These are phyloP conservation scores for Epiblema foenella DNA, from an alignment of 2,888 invertebrate genomes.

Conservation along the genomic window DNA sequence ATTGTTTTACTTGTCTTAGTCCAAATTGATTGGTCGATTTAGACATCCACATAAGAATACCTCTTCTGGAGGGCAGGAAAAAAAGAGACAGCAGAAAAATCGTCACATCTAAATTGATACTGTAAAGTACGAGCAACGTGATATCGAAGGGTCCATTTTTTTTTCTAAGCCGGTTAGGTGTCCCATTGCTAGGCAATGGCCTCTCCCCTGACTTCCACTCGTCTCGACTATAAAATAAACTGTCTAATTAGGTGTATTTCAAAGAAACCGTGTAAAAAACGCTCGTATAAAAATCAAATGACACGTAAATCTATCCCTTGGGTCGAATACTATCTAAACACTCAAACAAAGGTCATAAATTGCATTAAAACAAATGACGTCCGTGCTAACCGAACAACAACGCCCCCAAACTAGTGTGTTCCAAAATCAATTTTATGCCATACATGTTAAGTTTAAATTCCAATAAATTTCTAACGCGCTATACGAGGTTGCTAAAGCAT, in stretches of 20 bases:
- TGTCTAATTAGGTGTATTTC: neutral
- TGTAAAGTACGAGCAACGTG: neutral
- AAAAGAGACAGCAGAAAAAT: too few species aligned
- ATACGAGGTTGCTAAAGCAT: neutral
- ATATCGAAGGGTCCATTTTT: neutral
- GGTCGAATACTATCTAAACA: conserved; percentile 15
- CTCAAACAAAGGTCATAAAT: conserved; percentile 27
- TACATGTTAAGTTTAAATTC: neutral
- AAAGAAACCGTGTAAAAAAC: neutral
- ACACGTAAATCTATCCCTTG: neutral
- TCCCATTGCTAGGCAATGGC: too few species aligned
- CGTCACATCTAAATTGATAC: neutral
- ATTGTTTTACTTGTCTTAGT: too few species aligned
- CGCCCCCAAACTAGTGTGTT: conserved; percentile 7
- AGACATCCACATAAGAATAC: too few species aligned
- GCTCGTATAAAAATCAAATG: neutral
- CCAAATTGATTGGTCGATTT: too few species aligned
- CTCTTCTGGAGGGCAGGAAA: too few species aligned
- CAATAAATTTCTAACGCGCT: neutral
- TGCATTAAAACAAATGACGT: conserved; percentile 36
- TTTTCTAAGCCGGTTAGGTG: too few species aligned
- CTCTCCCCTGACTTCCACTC: too few species aligned
- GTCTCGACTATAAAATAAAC: neutral
- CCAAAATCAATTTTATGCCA: conserved; percentile 3
- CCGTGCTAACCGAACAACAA: conserved; percentile 24